Percentiles rank a stretch among this genome's conserved stretches.
These are phyloP conservation scores for Sinella curviseta DNA, from an alignment of 1,140 invertebrate species.

Conservation along the genomic window DNA sequence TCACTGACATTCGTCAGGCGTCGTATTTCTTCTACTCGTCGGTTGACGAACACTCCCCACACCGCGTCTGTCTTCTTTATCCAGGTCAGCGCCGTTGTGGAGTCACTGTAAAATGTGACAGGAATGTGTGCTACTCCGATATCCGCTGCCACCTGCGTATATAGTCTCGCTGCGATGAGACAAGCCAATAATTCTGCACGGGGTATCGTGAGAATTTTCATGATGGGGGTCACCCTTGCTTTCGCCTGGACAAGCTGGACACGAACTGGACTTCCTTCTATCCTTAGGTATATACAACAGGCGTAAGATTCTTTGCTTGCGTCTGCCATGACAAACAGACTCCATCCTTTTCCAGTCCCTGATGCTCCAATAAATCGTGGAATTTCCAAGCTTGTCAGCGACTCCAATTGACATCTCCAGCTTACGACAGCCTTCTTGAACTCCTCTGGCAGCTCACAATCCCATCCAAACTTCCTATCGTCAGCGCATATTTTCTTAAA, in stretches of 20 bases:
- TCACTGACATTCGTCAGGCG: neutral
- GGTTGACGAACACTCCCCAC: slow-evolving; percentile 46
- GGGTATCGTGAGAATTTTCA: slow-evolving; percentile 39
- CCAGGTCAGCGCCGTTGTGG: slow-evolving; percentile 50
- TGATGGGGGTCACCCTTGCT: neutral
- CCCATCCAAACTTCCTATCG: neutral
- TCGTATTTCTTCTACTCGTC: slow-evolving; percentile 24
- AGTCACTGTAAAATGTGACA: slow-evolving; percentile 51
- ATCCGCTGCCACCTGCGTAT: slow-evolving; percentile 36
- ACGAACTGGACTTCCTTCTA: neutral
- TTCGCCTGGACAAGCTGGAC: neutral
- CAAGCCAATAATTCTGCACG: slow-evolving; percentile 50
- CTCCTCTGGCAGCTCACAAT: slow-evolving; percentile 22
- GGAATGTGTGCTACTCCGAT: neutral
- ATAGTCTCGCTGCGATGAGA: slow-evolving; percentile 50
- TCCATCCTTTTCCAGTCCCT: neutral
- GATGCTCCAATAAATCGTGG: slow-evolving; percentile 36
- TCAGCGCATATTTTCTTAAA: neutral
- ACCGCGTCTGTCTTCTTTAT: slow-evolving; percentile 36
- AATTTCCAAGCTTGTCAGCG: slow-evolving; percentile 44
- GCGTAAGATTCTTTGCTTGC: slow-evolving; percentile 52
- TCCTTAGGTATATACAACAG: slow-evolving; percentile 48
- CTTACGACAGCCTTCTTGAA: slow-evolving; percentile 38
- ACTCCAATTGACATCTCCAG: slow-evolving; percentile 44
- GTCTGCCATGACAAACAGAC: slow-evolving; percentile 52